Evolutionary conservation across 1,140 invertebrate species (phyloP).

Genomic region (Gonatopus flavifemur): DNA sequence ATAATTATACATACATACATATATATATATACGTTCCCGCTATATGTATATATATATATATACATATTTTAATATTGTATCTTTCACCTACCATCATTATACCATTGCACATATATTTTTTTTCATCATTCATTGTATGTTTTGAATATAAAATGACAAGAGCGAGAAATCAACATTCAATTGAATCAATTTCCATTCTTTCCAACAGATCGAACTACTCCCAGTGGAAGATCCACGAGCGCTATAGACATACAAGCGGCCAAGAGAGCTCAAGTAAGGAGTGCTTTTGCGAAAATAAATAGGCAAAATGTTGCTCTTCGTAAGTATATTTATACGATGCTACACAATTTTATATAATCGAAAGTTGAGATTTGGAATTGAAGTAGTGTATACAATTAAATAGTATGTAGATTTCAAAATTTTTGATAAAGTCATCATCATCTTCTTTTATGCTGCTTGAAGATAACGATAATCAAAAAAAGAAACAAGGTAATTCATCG

Average conservation of each 20-base stretch:
- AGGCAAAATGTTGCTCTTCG: slow-evolving; percentile 76
- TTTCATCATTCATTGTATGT: background rate
- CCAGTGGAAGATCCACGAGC: slow-evolving; percentile 79
- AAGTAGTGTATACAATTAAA: background rate
- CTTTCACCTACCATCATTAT: background rate
- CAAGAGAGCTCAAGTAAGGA: slow-evolving; percentile 78
- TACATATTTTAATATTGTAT: background rate
- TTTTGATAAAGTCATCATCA: slow-evolving; percentile 14
- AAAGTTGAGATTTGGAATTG: too few relatives aligned
- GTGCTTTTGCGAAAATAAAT: slow-evolving; percentile 76
- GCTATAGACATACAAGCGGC: slow-evolving; percentile 90
- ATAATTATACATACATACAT: slow-evolving; percentile 6
- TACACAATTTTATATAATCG: too few relatives aligned
- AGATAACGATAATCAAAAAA: slow-evolving; percentile 37
- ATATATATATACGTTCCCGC: slow-evolving; percentile 11
- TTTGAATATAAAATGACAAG: background rate
- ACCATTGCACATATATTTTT: background rate
- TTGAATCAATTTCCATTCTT: too few relatives aligned
- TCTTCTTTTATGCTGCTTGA: slow-evolving; percentile 29
- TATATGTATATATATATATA: background rate
- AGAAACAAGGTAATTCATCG: slow-evolving; percentile 38
- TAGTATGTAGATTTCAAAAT: background rate
- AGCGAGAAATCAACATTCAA: too few relatives aligned
- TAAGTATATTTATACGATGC: slow-evolving; percentile 63
- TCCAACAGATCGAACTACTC: slow-evolving; percentile 47